phyloP scores from a whole-genome alignment of 2,113 vertebrate species.

The Aplodontia rufa region DNA sequence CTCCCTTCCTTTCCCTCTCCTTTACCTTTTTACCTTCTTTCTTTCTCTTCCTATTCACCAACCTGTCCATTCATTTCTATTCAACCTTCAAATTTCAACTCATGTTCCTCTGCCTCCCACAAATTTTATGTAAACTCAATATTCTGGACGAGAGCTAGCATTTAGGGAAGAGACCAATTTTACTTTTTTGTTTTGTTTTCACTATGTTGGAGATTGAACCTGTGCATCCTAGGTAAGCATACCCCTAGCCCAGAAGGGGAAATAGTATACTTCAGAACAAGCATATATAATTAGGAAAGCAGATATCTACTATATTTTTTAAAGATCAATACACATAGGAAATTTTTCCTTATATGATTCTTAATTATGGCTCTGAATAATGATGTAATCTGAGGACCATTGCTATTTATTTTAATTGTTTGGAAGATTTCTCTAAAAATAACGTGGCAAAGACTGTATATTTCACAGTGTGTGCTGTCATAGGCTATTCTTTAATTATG shows the following conservation, averaged over 20 bases:
- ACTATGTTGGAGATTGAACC: not conserved
- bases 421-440: slow-evolving; percentile 14
- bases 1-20: not conserved
- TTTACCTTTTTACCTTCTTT: not conserved
- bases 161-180: not conserved
- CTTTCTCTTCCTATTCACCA: not conserved
- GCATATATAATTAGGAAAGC: not conserved
- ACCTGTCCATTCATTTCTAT: not conserved
- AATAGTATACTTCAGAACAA: not conserved
- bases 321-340: not conserved
- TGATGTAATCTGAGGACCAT: not conserved
- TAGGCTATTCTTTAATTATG: not conserved
- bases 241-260: not conserved
- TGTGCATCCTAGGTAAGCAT: not conserved
- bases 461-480: not conserved
- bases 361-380: not conserved
- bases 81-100: not conserved
- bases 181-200: not conserved
- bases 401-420: not conserved
- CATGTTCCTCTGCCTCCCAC: not conserved
- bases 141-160: not conserved
- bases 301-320: not conserved
- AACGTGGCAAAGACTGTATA: not conserved
- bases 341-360: not conserved
- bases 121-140: not conserved